phyloP scores from a whole-genome alignment of 2,888 invertebrate genomes.

The Nephrocerus scutellatus region DNA sequence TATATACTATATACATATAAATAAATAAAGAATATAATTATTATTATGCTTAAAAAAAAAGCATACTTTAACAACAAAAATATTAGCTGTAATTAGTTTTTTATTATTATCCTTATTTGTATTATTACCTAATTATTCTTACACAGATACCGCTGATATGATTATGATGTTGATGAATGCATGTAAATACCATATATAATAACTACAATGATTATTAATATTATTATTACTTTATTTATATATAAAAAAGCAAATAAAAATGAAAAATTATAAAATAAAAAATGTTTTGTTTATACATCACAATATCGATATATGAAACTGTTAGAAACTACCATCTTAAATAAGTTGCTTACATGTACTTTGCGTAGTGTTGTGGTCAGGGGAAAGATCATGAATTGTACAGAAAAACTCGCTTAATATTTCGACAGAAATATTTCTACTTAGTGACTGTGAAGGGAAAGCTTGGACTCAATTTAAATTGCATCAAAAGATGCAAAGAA shows the following conservation, averaged over 20 bases:
- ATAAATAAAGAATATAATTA: slow-evolving; percentile 32
- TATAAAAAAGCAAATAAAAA: slow-evolving; percentile 19
- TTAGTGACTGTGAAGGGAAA: no score
- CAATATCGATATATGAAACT: no score
- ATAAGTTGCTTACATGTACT: no score
- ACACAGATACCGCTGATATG: slow-evolving; percentile 25
- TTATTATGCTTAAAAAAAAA: slow-evolving; percentile 26
- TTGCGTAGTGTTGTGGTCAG: no score
- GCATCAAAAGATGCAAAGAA: no score
- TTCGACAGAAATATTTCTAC: no score
- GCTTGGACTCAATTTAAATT: no score
- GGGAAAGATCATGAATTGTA: no score
- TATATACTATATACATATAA: slow-evolving; percentile 26
- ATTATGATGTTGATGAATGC: no score
- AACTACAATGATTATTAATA: background rate
- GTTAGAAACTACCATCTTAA: no score
- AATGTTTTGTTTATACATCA: no score
- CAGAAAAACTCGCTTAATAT: no score
- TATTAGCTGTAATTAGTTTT: slow-evolving; percentile 26
- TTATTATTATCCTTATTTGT: slow-evolving; percentile 29
- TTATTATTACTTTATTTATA: slow-evolving; percentile 5
- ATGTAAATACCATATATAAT: slow-evolving; percentile 6
- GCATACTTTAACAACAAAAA: slow-evolving; percentile 32
- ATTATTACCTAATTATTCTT: slow-evolving; percentile 27
- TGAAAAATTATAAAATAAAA: slow-evolving; percentile 14